Evolutionary conservation across 1,140 invertebrate genomes (phyloP).

Genomic region (Macrocentrus cingulum): DNA sequence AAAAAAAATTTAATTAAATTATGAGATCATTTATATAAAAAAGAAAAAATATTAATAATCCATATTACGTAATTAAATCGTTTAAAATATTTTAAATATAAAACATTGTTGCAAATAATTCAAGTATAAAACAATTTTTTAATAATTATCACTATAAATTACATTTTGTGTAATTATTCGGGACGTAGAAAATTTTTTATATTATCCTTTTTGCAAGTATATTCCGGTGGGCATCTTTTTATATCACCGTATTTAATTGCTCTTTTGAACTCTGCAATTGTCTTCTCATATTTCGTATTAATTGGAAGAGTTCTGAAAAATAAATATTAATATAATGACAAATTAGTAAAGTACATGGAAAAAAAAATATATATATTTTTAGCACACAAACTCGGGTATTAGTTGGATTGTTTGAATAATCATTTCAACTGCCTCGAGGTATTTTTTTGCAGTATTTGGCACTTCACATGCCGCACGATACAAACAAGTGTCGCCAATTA

Average conservation of each 20-base stretch:
- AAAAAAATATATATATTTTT: constrained; percentile 34
- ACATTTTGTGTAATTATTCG: constrained; percentile 25
- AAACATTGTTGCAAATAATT: constrained; percentile 6
- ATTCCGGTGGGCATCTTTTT: constrained; percentile 49
- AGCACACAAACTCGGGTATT: constrained; percentile 71
- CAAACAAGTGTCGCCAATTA: constrained; percentile 76
- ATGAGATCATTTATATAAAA: not conserved
- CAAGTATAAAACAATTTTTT: not conserved
- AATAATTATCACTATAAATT: not conserved
- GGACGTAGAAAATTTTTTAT: constrained; percentile 48
- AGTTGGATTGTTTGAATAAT: constrained; percentile 71
- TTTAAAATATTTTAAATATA: not conserved
- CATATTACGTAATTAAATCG: not conserved
- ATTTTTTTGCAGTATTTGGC: constrained; percentile 71
- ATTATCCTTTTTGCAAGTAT: constrained; percentile 53
- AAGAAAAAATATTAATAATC: not conserved
- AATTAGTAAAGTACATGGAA: constrained; percentile 1
- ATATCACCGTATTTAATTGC: constrained; percentile 51
- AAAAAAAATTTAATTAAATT: constrained; percentile 8
- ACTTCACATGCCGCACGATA: constrained; percentile 75
- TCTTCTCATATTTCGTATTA: constrained; percentile 49
- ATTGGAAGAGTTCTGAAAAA: constrained; percentile 34
- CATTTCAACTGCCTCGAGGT: constrained; percentile 73
- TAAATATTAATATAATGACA: constrained; percentile 16
- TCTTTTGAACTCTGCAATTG: constrained; percentile 48